These are phyloP conservation scores for Anas platyrhynchos DNA, from an alignment of 2,113 vertebrate species.

Conservation along the genomic window DNA sequence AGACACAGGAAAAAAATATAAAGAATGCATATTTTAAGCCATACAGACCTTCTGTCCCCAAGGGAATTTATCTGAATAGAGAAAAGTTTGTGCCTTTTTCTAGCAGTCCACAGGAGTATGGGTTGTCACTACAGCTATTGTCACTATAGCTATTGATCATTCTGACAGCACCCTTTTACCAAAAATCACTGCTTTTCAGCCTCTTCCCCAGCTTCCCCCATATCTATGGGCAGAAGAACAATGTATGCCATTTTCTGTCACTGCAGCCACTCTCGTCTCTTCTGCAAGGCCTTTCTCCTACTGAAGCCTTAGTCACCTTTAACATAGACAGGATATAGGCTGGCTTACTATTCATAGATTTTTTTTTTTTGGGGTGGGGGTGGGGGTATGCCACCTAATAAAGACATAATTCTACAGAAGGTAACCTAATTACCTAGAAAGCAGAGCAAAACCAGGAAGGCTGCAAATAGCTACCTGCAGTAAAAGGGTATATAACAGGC, in stretches of 20 bases:
- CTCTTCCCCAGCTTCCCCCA: not conserved
- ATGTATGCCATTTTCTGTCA: not conserved
- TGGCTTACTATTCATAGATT: not conserved
- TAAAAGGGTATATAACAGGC: not conserved
- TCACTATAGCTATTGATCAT: not conserved
- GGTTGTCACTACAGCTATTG: not conserved
- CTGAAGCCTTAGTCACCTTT: not conserved
- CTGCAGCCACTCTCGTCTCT: not conserved
- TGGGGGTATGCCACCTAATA: not conserved
- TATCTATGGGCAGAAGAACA: not conserved
- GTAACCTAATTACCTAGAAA: not conserved
- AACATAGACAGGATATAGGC: not conserved
- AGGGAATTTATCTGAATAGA: not conserved
- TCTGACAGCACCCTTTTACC: not conserved
- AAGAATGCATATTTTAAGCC: not conserved
- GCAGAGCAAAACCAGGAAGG: not conserved
- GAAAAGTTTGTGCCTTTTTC: not conserved
- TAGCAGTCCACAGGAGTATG: not conserved
- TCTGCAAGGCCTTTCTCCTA: not conserved
- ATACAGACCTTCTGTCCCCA: not conserved
- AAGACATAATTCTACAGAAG: not conserved
- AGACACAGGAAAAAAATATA: not conserved
- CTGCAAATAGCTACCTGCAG: not conserved
- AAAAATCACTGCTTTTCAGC: not conserved
- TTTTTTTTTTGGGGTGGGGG: not conserved